A percentile compares a stretch with the other conserved stretches of the same genome.
Evolutionary conservation across 1,140 invertebrate genomes (phyloP).

Genomic region (Conopomorpha cramerella): DNA sequence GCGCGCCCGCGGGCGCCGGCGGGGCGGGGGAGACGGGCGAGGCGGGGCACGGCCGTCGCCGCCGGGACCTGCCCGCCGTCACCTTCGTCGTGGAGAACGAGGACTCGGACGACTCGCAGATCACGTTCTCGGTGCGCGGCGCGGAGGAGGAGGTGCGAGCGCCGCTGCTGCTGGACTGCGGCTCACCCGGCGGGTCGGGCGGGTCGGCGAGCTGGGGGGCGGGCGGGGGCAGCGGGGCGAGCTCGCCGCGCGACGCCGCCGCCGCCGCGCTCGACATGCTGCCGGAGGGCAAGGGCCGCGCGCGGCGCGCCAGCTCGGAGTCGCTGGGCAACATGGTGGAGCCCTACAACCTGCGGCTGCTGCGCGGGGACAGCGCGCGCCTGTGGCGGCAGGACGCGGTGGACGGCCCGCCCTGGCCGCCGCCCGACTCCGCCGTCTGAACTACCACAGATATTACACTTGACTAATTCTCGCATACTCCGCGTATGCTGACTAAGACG

Average conservation of each 20-base stretch:
- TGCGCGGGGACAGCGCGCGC: too few relatives aligned
- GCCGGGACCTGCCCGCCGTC: slow-evolving; percentile 15
- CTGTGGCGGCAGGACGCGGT: slow-evolving; percentile 53
- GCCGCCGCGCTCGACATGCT: slow-evolving; percentile 26
- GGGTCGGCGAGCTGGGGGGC: slow-evolving; percentile 60
- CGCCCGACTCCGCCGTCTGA: slow-evolving; percentile 52
- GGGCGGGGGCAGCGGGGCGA: slow-evolving; percentile 32
- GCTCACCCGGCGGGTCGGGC: too few relatives aligned
- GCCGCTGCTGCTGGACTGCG: too few relatives aligned
- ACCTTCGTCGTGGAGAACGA: slow-evolving; percentile 41
- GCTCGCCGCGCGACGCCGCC: slow-evolving; percentile 21
- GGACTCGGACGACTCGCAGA: slow-evolving; percentile 23
- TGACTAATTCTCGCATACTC: too few relatives aligned
- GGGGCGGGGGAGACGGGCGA: slow-evolving; percentile 8
- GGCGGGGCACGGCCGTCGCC: slow-evolving; percentile 8
- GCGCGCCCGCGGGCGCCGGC: too few relatives aligned
- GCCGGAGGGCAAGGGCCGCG: slow-evolving; percentile 24
- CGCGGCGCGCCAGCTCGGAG: slow-evolving; percentile 15
- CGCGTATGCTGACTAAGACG: too few relatives aligned
- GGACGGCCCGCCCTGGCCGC: slow-evolving; percentile 47
- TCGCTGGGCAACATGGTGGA: slow-evolving; percentile 37
- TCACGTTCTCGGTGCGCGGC: slow-evolving; percentile 27
- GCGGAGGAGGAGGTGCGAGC: too few relatives aligned
- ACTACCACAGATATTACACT: too few relatives aligned
- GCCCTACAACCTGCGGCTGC: slow-evolving; percentile 44